A percentile compares a stretch with the other conserved stretches of the same genome.
Conservation (phyloP, 2,113 vertebrate genomes). For the Melanotaenia duboulayi region DNA sequence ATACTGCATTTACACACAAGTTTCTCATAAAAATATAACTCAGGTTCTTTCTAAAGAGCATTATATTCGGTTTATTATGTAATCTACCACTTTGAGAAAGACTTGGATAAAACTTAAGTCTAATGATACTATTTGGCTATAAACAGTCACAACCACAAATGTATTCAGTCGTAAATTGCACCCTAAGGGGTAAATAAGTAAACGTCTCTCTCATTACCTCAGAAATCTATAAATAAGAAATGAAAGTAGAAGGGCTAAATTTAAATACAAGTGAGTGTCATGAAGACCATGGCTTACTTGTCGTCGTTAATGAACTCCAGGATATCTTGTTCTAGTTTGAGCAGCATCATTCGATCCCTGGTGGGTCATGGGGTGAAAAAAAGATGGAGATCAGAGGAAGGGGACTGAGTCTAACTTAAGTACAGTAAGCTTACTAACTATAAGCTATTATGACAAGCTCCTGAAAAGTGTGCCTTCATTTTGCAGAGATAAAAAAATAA, state of each 20-base stretch:
- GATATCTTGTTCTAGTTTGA: slow-evolving; percentile 99
- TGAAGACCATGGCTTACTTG: slow-evolving; percentile 87
- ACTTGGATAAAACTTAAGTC: too few relatives aligned
- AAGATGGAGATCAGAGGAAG: slow-evolving; percentile 2
- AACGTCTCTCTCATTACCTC: slow-evolving; percentile 39
- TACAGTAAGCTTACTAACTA: slow-evolving; percentile 2
- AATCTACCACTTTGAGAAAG: too few relatives aligned
- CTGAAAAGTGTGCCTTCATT: neutral
- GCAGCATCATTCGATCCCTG: slow-evolving; percentile 99
- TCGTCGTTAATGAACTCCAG: slow-evolving; percentile 99
- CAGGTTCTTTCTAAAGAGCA: too few relatives aligned
- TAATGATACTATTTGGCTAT: too few relatives aligned
- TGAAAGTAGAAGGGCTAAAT: slow-evolving; percentile 34
- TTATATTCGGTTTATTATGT: neutral
- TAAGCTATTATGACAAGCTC: neutral
- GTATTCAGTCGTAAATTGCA: slow-evolving; percentile 2
- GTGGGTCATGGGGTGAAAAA: slow-evolving; percentile 44
- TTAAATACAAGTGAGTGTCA: slow-evolving; percentile 43
- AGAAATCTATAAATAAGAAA: slow-evolving; percentile 45
- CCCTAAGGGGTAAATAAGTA: neutral
- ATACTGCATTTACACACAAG: neutral
- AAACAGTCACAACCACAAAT: slow-evolving; percentile 14
- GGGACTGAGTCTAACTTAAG: neutral
- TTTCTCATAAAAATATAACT: too few relatives aligned
- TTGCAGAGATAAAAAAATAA: neutral